phyloP scores from a whole-genome alignment of 2,888 invertebrate species.

The Tanytarsus gracilentus region DNA sequence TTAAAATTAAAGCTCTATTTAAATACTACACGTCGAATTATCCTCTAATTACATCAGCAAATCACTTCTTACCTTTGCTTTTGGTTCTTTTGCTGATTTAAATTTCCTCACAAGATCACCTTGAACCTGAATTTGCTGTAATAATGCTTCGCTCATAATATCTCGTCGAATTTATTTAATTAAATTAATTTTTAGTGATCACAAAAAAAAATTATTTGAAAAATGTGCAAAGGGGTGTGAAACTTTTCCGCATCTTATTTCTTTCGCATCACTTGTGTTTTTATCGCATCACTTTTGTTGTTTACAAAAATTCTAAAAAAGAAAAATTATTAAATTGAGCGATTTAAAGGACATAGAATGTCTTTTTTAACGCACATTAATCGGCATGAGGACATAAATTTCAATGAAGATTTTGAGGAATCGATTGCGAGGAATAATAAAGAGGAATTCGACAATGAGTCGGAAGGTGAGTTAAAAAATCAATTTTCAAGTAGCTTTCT shows the following conservation, averaged over 20 bases:
- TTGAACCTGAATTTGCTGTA: constrained; percentile 58
- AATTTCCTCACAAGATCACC: constrained; percentile 74
- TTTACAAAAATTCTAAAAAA: too few species aligned
- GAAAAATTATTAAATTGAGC: not conserved
- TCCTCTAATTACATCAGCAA: not conserved
- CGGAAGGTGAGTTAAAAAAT: not conserved
- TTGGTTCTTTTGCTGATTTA: constrained; percentile 69
- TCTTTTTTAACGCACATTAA: not conserved
- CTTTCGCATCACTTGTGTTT: too few species aligned
- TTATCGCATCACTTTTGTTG: too few species aligned
- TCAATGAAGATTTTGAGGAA: constrained; percentile 3
- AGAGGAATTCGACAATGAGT: not conserved
- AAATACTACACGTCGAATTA: not conserved
- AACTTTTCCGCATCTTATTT: too few species aligned
- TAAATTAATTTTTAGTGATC: not conserved
- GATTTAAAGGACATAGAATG: not conserved
- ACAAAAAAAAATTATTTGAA: not conserved
- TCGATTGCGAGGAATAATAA: constrained; percentile 1
- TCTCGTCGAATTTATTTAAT: not conserved
- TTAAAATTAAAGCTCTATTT: not conserved
- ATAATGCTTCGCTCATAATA: constrained; percentile 45
- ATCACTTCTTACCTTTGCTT: constrained; percentile 56
- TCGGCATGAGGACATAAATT: constrained; percentile 1
- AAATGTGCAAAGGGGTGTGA: too few species aligned
- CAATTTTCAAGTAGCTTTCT: too few species aligned